Base-by-base conservation (phyloP, 2,888 invertebrate species). In the Parnassius orleans region DNA sequence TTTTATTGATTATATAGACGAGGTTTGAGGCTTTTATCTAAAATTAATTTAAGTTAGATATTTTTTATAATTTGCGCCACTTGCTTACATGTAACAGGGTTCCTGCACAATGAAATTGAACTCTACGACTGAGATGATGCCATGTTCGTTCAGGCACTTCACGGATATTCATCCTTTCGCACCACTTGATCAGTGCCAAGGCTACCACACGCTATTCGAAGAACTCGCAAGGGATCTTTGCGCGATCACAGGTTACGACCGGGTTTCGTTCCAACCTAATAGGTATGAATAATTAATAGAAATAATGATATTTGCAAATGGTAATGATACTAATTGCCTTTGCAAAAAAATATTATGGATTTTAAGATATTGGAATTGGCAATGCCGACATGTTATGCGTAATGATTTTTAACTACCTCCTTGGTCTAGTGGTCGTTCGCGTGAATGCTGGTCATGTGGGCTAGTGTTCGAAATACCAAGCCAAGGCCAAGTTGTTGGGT, bases 91-190 rank as follows among this genome's bases (percentile, higher is more conserved):
- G 7, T 78, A 76, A 42, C 72, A 95, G 95, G 99, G 99, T 11
- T 99, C 99, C 1, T 99, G 99, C 78, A 99, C 99, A 2, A 99
- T 99, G 99, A 99, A 99, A 85, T 91, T 99, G 43, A 99, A 99
- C 84, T 97, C 98, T 1, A 98, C 99, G 0, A 98, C 98, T 0
- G 99, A 99, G 89, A 98, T 99, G 97, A 98, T 99, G 95, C 98
- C 99, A 0, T 98, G 98, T 76, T 98, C 98, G 1, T 97, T 98
- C 91, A 95, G 96, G 51, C 96, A 98, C 73, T 98, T 99, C 81
- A 96, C 97, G 0, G 96, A 97, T 57, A 95, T 99, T 42, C 99
- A 99, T 84, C 99, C 99, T 0, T 99, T 99, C 80, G 98, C 96
- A 0, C 99, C 99, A 0, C 85, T 95, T 0, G 96, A 97, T 14